Evolutionary conservation across 1,140 invertebrate species (phyloP).

Genomic region (Cydia splendana): DNA sequence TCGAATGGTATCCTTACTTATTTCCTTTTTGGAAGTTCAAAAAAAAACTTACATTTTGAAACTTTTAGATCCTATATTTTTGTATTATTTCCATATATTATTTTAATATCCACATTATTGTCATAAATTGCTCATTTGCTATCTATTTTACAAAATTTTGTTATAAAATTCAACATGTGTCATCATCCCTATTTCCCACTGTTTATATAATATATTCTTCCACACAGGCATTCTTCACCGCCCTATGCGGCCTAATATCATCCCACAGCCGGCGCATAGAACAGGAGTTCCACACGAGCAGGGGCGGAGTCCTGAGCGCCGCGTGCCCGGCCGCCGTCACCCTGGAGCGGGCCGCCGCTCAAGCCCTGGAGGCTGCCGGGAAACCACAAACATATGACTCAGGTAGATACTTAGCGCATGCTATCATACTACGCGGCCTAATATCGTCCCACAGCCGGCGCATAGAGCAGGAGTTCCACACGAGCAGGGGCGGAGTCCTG

Average conservation of each 20-base stretch:
- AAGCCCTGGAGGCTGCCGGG: slow-evolving; percentile 47
- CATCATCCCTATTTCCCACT: too few species aligned
- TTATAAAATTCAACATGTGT: too few species aligned
- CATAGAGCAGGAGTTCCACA: slow-evolving; percentile 50
- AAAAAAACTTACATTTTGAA: too few species aligned
- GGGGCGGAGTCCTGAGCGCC: slow-evolving; percentile 53
- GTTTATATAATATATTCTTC: too few species aligned
- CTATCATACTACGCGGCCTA: slow-evolving; percentile 40
- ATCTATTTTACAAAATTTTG: too few species aligned
- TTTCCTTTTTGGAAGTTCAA: too few species aligned
- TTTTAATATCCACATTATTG: too few species aligned
- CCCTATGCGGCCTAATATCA: slow-evolving; percentile 43
- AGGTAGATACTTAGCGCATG: slow-evolving; percentile 4
- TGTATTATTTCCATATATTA: too few species aligned
- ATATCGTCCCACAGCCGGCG: slow-evolving; percentile 51
- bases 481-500: slow-evolving; percentile 52
- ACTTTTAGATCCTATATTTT: too few species aligned
- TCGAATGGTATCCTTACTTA: too few species aligned
- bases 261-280: slow-evolving; percentile 56
- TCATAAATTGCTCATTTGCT: too few species aligned
- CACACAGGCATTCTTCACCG: slow-evolving; percentile 50
- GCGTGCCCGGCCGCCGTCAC: slow-evolving; percentile 55
- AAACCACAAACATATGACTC: slow-evolving; percentile 32
- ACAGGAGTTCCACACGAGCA: slow-evolving; percentile 42
- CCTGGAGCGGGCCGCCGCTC: slow-evolving; percentile 50